Base-by-base conservation (phyloP, 1,140 invertebrate genomes). In the Caenorhabditis inopinata region DNA sequence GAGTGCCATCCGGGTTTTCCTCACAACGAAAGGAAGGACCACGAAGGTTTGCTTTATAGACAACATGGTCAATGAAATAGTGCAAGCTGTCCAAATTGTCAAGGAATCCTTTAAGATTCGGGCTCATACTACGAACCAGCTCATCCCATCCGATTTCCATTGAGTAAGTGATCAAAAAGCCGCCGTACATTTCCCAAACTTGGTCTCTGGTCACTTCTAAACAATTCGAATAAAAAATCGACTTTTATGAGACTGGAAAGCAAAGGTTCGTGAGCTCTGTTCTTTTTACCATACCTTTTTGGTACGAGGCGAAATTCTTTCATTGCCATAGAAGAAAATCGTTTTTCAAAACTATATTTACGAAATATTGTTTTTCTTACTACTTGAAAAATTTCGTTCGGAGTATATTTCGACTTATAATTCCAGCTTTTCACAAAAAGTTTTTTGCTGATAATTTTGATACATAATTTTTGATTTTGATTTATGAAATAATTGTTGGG, bases 1-100 rank as follows among this genome's bases (percentile, higher is more conserved):
- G 79, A 6, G 78, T 83, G 11, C 86, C 88, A 76, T 89, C 86
- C 9, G 76, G 78, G 18, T 87, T 85, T 27, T 82, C 80, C 38
- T 90, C 89, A 78, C 88, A 89, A 27, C 89, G 89, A 75, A 88
- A 85, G 1, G 81, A 84, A 4, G 86, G 84, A 27, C 84, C 84
- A 18, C 85, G 74, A 21, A 85, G 79, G 25, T 86, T 85, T 12
- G 85, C 83, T 74, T 85, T 85, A 73, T 84, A 85, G 35, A 86
- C 85, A 25, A 88, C 85, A 53, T 88, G 85, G 68, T 88, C 87
- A 58, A 87, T 87, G 47, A 87, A 87, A 42, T 87, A 88, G 23
- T 87, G 86, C 16, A 87, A 74, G 11, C 85, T 86, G 49, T 87
- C 86, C 49, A 87, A 74, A 75, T 87, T 87, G 73, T 87, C 84